A percentile compares a stretch with the other conserved stretches of the same genome.
Evolutionary conservation across 30 jellyfish, hydroid and myxozoan genomes (phyloP).

Genomic region (Aurelia sp.): DNA sequence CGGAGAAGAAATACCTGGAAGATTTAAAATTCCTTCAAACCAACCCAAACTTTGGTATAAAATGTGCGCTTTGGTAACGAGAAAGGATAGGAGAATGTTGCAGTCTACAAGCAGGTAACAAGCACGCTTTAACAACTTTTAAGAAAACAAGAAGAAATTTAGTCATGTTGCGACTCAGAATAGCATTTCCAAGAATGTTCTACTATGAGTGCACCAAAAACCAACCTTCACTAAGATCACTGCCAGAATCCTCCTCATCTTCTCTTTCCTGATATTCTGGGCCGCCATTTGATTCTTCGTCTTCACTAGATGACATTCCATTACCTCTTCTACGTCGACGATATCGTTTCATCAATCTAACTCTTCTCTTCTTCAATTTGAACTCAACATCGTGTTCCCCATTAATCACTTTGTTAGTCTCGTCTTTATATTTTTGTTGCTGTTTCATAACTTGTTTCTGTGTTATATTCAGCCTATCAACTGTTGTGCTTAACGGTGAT

Average conservation of each 20-base stretch:
- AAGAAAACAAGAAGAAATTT: too few relatives aligned
- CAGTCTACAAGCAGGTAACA: too few relatives aligned
- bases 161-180: too few relatives aligned
- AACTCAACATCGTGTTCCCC: conserved; percentile 12
- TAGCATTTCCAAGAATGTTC: too few relatives aligned
- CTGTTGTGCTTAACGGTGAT: conserved; percentile 23
- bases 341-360: conserved; percentile 25
- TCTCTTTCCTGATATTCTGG: conserved; percentile 1
- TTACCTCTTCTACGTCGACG: conserved; percentile 76
- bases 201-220: neutral
- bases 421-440: neutral
- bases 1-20: too few relatives aligned
- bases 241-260: conserved; percentile 50
- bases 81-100: too few relatives aligned
- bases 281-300: conserved; percentile 45
- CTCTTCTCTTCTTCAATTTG: conserved; percentile 44
- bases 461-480: neutral
- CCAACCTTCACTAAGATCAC: conserved; percentile 93
- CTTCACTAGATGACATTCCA: conserved; percentile 16
- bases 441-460: neutral
- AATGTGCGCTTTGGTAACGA: too few relatives aligned
- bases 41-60: too few relatives aligned
- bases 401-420: neutral
- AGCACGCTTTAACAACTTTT: too few relatives aligned
- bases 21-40: too few relatives aligned